Evolutionary conservation across 2,888 invertebrate species (phyloP), one percentile per base, ranked within the genome.

Genomic region (Troides oblongomaculatus): DNA sequence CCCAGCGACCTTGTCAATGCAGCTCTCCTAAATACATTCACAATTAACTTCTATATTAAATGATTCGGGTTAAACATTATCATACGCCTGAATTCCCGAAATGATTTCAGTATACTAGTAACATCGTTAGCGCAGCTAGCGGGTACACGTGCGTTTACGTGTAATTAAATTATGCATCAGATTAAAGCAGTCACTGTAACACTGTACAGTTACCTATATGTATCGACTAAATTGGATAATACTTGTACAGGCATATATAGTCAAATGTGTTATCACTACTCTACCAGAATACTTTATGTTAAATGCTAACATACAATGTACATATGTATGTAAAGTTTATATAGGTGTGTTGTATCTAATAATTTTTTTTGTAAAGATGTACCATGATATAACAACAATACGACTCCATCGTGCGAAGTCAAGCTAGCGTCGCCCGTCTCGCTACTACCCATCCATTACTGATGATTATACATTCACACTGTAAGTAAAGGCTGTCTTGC

Each of bases 1-100:
- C 89, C 88, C 82, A 81, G 80, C 83, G 81, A 82, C 78, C 75
- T 74, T 63, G 75, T 69, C 73, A 74, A 72, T 76, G 70, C 79
- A 75, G 72, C 77, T 76, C 76, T 71, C 73, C 77, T 68, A 72
- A 73, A 77, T 71, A 76, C 70, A 67, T 71, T 64, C 62, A 50
- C 70, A 36, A 64, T 78, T 76, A 77, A 79, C 74, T 74, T 74
- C 78, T 82, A 80, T 75, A 74, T 78, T 78, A 80, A 74, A 77
- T 77, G 72, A 79, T 77, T 72, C 76, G 75, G 72, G 77, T 78
- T 77, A 79, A 78, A 69, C 60, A 66, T 69, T 30, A 64, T 36
- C 17, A 21, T 62, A 57, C 62, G 58, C 7, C 63, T 30, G 62
- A 63, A 50, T 62, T 53, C 30, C 62, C 43, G 50, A 59, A 66